phyloP scores from a whole-genome alignment of 2,888 invertebrate genomes.

The Lamellibrachia columna region DNA sequence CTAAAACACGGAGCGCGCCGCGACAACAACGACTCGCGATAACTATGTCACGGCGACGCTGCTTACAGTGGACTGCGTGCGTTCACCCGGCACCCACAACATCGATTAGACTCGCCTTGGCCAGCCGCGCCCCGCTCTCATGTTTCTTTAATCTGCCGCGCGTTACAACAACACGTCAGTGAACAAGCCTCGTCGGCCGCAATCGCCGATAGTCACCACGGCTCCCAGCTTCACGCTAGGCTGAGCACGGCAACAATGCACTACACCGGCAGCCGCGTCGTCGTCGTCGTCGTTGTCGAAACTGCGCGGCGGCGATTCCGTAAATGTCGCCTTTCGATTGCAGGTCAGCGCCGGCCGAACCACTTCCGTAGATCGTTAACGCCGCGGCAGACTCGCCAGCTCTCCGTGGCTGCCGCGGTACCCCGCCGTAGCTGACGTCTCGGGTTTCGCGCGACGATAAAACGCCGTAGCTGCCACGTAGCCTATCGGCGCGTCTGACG shows the following conservation, averaged over 20 bases:
- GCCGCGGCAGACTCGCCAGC: background rate
- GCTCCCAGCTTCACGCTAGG: background rate
- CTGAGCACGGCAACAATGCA: background rate
- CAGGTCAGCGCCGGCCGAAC: background rate
- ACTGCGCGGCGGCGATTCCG: background rate
- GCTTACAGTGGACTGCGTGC: background rate
- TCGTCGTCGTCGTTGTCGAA: background rate
- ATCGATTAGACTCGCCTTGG: background rate
- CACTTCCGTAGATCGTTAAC: background rate
- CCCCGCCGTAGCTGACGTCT: background rate
- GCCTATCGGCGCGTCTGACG: background rate
- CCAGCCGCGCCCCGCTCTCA: background rate
- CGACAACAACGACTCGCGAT: background rate
- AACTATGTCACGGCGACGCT: background rate
- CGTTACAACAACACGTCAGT: background rate
- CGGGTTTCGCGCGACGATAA: background rate
- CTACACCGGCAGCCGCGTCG: background rate
- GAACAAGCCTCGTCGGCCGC: background rate
- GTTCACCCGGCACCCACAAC: background rate
- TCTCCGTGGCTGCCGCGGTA: background rate
- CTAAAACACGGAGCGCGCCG: background rate
- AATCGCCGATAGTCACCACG: background rate
- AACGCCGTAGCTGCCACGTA: background rate
- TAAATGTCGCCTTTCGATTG: background rate
- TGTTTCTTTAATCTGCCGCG: slow-evolving; percentile 1